Conservation (phyloP, 1,140 invertebrate species). For the Holotrichia oblita region DNA sequence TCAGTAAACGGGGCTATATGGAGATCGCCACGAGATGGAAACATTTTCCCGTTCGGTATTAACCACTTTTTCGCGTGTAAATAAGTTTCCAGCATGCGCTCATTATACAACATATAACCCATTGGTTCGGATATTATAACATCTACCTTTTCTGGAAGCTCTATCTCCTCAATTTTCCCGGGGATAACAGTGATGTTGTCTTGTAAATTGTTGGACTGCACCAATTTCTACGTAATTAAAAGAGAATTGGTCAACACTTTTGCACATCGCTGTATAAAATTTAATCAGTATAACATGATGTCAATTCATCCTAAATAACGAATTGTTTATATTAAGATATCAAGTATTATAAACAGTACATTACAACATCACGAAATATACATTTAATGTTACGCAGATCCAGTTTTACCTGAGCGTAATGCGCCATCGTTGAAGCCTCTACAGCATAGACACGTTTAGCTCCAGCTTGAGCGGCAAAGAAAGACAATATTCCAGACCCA, state of each 20-base stretch:
- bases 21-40: constrained; percentile 94
- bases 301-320: no score
- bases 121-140: constrained; percentile 99
- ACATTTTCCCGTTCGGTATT: constrained; percentile 93
- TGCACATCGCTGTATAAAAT: no score
- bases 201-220: constrained; percentile 88
- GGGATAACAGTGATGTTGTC: constrained; percentile 91
- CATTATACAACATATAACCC: constrained; percentile 99
- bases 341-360: no score
- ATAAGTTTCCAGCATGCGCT: constrained; percentile 99
- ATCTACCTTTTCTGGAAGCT: constrained; percentile 94
- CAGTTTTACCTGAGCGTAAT: constrained; percentile 85
- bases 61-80: constrained; percentile 99
- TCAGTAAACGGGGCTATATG: constrained; percentile 99
- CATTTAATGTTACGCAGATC: background rate
- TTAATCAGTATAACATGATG: no score
- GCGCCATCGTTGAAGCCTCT: constrained; percentile 98
- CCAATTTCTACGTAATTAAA: constrained; percentile 72
- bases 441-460: constrained; percentile 97
- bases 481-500: constrained; percentile 96
- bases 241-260: no score
- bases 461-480: constrained; percentile 98
- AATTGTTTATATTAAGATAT: no score
- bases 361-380: no score
- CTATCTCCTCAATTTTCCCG: constrained; percentile 99